Percentiles rank a stretch among this genome's conserved stretches.
Conservation (phyloP, 2,797 vertebrate genomes). For the Cyclura pinguis region DNA sequence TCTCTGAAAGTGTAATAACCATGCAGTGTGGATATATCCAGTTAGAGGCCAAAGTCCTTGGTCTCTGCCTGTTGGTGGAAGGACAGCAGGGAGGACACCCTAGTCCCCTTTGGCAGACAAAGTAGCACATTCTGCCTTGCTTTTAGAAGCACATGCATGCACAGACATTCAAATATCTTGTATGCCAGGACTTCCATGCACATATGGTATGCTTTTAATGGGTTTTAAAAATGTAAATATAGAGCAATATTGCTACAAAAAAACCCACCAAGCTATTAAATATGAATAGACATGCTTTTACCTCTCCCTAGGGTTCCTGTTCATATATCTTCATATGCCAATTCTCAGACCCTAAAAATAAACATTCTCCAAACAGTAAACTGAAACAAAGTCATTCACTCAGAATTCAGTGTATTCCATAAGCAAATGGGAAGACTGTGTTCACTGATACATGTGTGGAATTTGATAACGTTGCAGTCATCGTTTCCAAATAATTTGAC, state of each 20-base stretch:
- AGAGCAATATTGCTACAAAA: constrained; percentile 15
- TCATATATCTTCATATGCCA: background rate
- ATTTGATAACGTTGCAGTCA: background rate
- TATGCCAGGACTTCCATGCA: constrained; percentile 22
- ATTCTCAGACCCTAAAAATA: constrained; percentile 18
- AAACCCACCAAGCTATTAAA: constrained; percentile 11
- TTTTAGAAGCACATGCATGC: constrained; percentile 7
- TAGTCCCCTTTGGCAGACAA: background rate
- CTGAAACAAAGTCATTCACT: background rate
- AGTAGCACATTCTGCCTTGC: background rate
- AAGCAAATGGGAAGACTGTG: background rate
- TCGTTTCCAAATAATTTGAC: background rate
- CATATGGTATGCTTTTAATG: background rate
- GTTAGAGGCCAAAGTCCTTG: background rate
- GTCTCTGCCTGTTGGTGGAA: background rate
- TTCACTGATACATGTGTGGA: background rate
- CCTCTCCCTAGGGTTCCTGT: background rate
- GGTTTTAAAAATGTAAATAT: constrained; percentile 37
- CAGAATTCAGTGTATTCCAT: background rate
- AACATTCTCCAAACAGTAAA: background rate
- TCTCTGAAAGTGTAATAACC: background rate
- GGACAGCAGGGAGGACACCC: background rate
- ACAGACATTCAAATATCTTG: background rate
- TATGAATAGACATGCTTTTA: constrained; percentile 50
- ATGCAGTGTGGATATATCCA: background rate